phyloP scores from a whole-genome alignment of 2,113 vertebrate species.

The Illadopsis cleaveri region DNA sequence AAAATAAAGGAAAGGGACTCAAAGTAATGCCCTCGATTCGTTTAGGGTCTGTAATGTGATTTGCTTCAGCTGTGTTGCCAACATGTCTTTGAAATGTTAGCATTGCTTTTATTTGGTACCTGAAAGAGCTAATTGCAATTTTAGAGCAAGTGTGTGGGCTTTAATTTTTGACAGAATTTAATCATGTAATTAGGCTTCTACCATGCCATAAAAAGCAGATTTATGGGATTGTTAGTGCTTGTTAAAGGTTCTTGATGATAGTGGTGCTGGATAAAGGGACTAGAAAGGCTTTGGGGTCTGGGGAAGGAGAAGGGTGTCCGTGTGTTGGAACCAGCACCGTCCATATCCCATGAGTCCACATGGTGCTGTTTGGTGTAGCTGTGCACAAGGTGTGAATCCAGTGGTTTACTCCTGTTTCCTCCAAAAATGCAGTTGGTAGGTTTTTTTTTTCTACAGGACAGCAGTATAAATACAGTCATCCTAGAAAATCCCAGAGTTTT shows the following conservation, averaged over 20 bases:
- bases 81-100: not conserved
- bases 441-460: not conserved
- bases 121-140: not conserved
- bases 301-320: not conserved
- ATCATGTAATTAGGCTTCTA: conserved; percentile 3
- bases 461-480: not conserved
- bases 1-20: not conserved
- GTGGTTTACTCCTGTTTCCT: not conserved
- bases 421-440: not conserved
- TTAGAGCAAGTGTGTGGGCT: not conserved
- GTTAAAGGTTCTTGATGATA: not conserved
- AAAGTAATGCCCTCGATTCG: not conserved
- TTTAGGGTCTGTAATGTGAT: not conserved
- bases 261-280: not conserved
- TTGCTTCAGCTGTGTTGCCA: not conserved
- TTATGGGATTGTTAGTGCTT: not conserved
- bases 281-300: not conserved
- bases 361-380: not conserved
- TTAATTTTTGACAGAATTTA: conserved; percentile 40
- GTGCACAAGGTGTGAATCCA: not conserved
- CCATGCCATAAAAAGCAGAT: not conserved
- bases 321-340: rapidly evolving
- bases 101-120: not conserved
- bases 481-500: not conserved
- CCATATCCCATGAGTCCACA: rapidly evolving